Base-by-base conservation (phyloP, 2,888 invertebrate species). In the Esperia sulphurella region DNA sequence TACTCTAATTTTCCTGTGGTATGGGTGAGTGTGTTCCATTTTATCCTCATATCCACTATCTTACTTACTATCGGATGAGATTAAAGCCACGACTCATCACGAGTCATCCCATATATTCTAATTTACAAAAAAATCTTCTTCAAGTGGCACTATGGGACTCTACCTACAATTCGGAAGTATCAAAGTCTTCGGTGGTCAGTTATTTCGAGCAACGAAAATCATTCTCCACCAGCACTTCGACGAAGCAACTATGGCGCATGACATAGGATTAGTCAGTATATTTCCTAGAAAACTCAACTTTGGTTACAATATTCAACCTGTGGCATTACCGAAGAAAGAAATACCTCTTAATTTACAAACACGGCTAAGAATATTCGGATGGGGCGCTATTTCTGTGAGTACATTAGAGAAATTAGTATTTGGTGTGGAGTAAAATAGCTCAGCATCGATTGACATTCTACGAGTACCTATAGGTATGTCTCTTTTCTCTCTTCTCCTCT, bases 231-330 rank as follows among this genome's bases (percentile, higher is more conserved):
- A 39, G 8, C 12, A 39, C 14, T 45, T 45, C 12, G 30, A 45
- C 31, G 14, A n/a, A 37, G 9, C 21, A 7, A 29, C 33, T 14
- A 38, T 53, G n/a, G 45, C 8, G 39, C 46, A 45, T 38, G 49
- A 50, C 40, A 46, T 53, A 41, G 50, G 48, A 30, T 10, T 50
- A 13, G 40, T 40, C 13, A 45, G 45, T 13, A 39, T 40, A 28
- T 45, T 30, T 14, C 45, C 45, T 7, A 29, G 21, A 4, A 39
- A n/a, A 13, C 8, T 45, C 9, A 30, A 21, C n/a, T 45, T 13
- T 14, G 30, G 29, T 9, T 29, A 10, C 7, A 13, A 39, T 30
- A 10, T 45, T 14, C 40, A 14, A 14, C 29, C 14, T 10, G 14
- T 45, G 14, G 29, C 13, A 14, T 31, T 14, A 30, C 29, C 30